phyloP scores from a whole-genome alignment of 2,888 invertebrate species.

The Pocota personata region DNA sequence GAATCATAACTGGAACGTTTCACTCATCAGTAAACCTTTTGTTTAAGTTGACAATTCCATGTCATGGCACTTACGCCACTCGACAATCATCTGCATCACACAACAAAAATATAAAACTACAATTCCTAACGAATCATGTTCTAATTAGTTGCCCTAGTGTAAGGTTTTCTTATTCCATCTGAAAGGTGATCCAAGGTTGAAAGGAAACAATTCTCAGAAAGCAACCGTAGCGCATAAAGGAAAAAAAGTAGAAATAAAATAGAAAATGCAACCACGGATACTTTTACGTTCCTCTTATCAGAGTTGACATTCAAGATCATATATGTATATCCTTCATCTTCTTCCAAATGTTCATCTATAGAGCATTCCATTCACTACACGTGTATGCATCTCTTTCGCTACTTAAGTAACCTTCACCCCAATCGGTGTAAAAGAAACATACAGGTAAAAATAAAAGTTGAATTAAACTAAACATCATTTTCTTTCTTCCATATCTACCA shows the following conservation, averaged over 20 bases:
- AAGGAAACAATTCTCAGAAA: constrained; percentile 57
- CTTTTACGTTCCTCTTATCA: constrained; percentile 58
- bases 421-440: constrained; percentile 26
- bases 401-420: constrained; percentile 68
- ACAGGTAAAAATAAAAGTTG: constrained; percentile 11
- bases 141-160: constrained; percentile 52
- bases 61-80: constrained; percentile 42
- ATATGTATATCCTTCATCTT: constrained; percentile 54
- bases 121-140: constrained; percentile 43
- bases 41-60: constrained; percentile 29
- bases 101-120: constrained; percentile 2
- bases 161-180: constrained; percentile 1
- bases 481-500: constrained; percentile 3
- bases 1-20: constrained; percentile 20
- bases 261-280: constrained; percentile 57
- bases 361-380: constrained; percentile 26
- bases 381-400: constrained; percentile 22
- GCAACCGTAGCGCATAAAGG: not conserved
- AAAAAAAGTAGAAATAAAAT: not conserved
- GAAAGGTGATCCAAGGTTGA: constrained; percentile 34
- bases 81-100: not conserved
- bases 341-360: constrained; percentile 57
- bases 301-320: constrained; percentile 64
- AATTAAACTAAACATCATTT: constrained; percentile 57
- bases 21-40: constrained; percentile 27